Percentiles rank a stretch among this genome's conserved stretches.
Conservation (phyloP, 2,113 vertebrate genomes). For the Sorex araneus region DNA sequence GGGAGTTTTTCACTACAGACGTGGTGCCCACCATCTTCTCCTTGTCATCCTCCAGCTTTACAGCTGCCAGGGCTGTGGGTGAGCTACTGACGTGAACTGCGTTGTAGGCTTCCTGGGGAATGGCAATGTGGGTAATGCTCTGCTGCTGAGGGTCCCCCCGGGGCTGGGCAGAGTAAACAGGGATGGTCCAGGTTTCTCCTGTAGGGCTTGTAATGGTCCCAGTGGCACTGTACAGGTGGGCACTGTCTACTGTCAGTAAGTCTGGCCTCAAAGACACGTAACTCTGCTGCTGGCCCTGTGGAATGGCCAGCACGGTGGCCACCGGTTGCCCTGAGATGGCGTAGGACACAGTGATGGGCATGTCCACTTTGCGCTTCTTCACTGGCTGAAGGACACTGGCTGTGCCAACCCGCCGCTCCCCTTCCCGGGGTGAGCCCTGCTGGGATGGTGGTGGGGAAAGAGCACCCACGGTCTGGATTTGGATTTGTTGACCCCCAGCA, state of each 20-base stretch:
- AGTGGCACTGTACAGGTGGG: constrained; percentile 97
- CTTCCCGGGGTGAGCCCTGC: constrained; percentile 94
- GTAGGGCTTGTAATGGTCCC: constrained; percentile 99
- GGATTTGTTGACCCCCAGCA: constrained; percentile 96
- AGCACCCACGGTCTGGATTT: constrained; percentile 97
- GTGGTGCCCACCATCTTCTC: constrained; percentile 94
- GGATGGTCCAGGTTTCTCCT: constrained; percentile 99
- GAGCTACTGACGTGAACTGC: constrained; percentile 95
- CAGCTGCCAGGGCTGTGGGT: constrained; percentile 89
- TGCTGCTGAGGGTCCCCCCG: constrained; percentile 96
- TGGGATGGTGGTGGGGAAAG: constrained; percentile 93
- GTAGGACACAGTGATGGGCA: constrained; percentile 97
- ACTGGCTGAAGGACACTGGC: constrained; percentile 97
- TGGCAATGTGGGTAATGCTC: constrained; percentile 97
- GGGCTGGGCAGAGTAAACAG: constrained; percentile 95
- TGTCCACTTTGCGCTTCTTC: constrained; percentile 99
- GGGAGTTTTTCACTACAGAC: constrained; percentile 92
- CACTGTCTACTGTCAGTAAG: constrained; percentile 98
- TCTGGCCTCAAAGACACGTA: constrained; percentile 98
- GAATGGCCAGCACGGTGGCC: constrained; percentile 97
- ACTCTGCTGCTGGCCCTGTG: constrained; percentile 98
- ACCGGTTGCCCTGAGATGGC: constrained; percentile 97
- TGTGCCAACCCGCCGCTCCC: constrained; percentile 93
- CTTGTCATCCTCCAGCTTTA: constrained; percentile 95
- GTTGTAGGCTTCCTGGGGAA: constrained; percentile 98